phyloP scores from a whole-genome alignment of 2,113 vertebrate genomes.

The Pterocles burchelli region DNA sequence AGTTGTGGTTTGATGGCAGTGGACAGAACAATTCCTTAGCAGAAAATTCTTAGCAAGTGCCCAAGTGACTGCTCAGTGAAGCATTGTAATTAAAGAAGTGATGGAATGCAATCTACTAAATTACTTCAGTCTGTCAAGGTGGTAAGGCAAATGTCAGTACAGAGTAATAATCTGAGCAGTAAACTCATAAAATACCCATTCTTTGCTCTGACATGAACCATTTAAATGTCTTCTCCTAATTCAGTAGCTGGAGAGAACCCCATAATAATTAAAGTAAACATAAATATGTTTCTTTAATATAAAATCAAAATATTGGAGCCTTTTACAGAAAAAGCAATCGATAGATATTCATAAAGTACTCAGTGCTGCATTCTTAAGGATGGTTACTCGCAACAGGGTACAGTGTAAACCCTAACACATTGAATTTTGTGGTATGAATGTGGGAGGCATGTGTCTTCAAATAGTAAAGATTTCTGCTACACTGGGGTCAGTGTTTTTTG shows the following conservation, averaged over 20 bases:
- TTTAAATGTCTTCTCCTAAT: constrained; percentile 23
- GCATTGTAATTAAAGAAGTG: constrained; percentile 48
- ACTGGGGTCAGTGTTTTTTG: not conserved
- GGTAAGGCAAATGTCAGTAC: not conserved
- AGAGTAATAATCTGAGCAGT: constrained; percentile 5
- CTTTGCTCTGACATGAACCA: not conserved
- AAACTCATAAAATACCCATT: constrained; percentile 28
- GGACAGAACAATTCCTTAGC: constrained; percentile 52
- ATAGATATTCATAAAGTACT: not conserved
- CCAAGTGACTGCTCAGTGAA: constrained; percentile 25
- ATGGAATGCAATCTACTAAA: not conserved
- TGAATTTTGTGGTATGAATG: not conserved
- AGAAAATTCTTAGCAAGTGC: constrained; percentile 33
- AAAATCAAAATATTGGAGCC: not conserved
- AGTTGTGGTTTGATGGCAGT: constrained; percentile 16
- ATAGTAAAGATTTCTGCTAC: not conserved
- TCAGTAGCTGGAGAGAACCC: not conserved
- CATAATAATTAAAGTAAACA: not conserved
- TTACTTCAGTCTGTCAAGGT: constrained; percentile 32
- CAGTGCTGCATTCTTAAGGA: not conserved
- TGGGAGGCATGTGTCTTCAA: not conserved
- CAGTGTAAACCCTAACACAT: not conserved
- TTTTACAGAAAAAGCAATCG: not conserved
- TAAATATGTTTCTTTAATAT: not conserved
- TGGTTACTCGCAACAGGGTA: not conserved